Evolutionary conservation across 2,113 vertebrate species (phyloP), one percentile per base, ranked within the genome.

Genomic region (Desmodus rotundus): DNA sequence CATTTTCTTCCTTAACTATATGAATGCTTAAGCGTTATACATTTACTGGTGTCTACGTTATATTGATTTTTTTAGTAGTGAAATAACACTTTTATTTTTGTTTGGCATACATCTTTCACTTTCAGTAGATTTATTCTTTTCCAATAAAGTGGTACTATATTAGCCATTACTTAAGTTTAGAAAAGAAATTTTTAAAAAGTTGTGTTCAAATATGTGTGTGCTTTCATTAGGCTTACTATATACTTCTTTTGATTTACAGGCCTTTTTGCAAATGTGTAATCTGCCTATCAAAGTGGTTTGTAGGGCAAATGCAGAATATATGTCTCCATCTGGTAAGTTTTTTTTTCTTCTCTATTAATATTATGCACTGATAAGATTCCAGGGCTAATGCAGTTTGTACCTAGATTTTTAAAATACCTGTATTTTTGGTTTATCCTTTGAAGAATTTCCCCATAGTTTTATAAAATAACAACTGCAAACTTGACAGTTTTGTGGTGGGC

Each of bases 251-350:
- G 97, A 87, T 98, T 98, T 98, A 73, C 98, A 99, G 99, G 98
- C 98, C 74, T 99, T 99, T 98, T 98, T 99, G 98, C 99, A 99
- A 98, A 99, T 99, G 99, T 99, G 98, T 98, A 99, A 98, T 98
- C 98, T 99, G 98, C 98, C 98, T 97, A 38, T 99, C 98, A 98
- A 97, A 97, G 98, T 99, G 98, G 98, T 98, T 97, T 99, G 98
- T 97, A 99, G 99, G 98, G 98, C 98, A 97, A 99, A 99, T 95
- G 98, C 99, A 0, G 98, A 99, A 98, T 99, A 98, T 97, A 98
- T 98, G 98, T 99, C 99, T 98, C 99, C 99, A 99, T 99, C 99
- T 99, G 99, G 99, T 99, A 98, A 99, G 98, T 98, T 81, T 98
- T 98, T 98, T 98, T 93, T 4, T 7, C 4, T 76, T 87, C 11